phyloP scores from a whole-genome alignment of 2,113 vertebrate genomes.

The Hystrix cristata region DNA sequence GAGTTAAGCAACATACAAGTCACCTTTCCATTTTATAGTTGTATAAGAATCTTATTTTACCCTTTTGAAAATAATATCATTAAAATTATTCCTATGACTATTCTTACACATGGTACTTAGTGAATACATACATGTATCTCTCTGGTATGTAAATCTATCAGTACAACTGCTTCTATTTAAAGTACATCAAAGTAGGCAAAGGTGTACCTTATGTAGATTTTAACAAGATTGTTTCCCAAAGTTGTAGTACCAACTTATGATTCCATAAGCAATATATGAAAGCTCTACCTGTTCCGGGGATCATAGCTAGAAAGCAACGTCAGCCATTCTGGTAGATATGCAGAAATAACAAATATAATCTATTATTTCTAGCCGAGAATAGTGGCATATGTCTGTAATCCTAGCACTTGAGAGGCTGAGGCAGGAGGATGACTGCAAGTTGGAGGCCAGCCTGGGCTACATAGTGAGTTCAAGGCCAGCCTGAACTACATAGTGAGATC shows the following conservation, averaged over 20 bases:
- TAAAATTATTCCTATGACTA: background rate
- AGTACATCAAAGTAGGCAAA: background rate
- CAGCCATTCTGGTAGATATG: background rate
- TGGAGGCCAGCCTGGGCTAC: background rate
- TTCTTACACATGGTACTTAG: background rate
- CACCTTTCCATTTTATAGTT: background rate
- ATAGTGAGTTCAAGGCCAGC: background rate
- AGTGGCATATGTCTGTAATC: background rate
- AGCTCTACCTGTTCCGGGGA: background rate
- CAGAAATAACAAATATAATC: slow-evolving; percentile 19
- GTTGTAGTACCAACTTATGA: background rate
- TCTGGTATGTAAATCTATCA: background rate
- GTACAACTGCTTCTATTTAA: background rate
- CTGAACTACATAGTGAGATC: background rate
- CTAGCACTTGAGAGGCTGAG: background rate
- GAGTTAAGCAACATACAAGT: background rate
- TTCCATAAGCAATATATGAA: background rate
- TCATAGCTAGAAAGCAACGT: background rate
- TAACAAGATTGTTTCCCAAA: background rate
- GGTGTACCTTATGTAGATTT: background rate
- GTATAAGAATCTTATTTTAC: background rate
- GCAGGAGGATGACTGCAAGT: background rate
- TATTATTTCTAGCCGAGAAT: background rate
- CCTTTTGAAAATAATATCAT: slow-evolving; percentile 3
- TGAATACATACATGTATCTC: background rate